Percentiles rank a stretch among this genome's conserved stretches.
Evolutionary conservation across 2,888 invertebrate genomes (phyloP).

Genomic region (Carabus problematicus): DNA sequence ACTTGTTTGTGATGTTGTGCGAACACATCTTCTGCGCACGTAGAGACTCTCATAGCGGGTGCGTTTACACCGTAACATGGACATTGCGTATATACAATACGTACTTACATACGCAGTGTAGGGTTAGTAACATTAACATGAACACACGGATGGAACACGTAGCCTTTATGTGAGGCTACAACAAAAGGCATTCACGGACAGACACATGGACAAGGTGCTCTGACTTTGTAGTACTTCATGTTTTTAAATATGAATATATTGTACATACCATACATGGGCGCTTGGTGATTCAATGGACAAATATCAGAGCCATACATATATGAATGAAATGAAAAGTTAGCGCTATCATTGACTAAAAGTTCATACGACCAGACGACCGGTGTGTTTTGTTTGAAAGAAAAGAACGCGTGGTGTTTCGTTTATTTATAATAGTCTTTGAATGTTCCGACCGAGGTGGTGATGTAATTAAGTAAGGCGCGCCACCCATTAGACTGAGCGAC

Average conservation of each 20-base stretch:
- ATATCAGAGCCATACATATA: not conserved
- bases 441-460: constrained; percentile 59
- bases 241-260: constrained; percentile 42
- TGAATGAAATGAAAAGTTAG: not conserved
- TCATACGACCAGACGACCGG: constrained; percentile 10
- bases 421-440: constrained; percentile 58
- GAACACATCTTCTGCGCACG: not conserved
- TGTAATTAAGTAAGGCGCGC: constrained; percentile 59
- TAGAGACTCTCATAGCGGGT: no score
- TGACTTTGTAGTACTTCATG: constrained; percentile 45
- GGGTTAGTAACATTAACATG: no score
- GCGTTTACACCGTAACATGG: no score
- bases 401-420: constrained; percentile 56
- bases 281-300: no score
- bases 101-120: no score
- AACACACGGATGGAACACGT: no score
- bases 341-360: not conserved
- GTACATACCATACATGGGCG: constrained; percentile 2
- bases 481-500: constrained; percentile 58
- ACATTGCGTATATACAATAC: not conserved
- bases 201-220: no score
- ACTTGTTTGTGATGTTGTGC: constrained; percentile 5
- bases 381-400: constrained; percentile 45
- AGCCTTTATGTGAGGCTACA: no score
- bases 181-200: no score